Evolutionary conservation across 2,888 invertebrate species (phyloP), one percentile per base, ranked within the genome.

Genomic region (Cheiracanthium punctorium): DNA sequence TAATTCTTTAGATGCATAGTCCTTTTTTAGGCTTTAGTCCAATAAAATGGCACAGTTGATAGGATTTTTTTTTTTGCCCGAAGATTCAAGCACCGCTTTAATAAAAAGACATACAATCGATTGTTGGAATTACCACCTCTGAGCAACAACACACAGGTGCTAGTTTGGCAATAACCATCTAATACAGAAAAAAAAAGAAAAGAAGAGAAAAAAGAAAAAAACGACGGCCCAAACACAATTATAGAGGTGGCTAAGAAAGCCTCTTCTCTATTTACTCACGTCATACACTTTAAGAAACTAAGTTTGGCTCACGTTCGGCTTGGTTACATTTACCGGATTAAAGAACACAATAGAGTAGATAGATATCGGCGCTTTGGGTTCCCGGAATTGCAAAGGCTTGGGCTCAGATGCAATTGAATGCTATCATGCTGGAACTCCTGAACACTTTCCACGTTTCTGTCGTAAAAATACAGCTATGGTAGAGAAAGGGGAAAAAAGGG

Each of bases 241-340:
- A 85, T 85, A 79, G 84, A 85, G 79, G 73, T 67, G 74, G 74
- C 79, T 69, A 67, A 84, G 82, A 82, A 82, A 82, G 76, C 82
- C 82, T 84, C 80, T 72, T 84, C 72, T 43, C 84, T 79, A 85
- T 85, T 85, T 85, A 74, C 84, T 79, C 84, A 85, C 84, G 73
- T 80, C 79, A 85, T 85, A 85, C 84, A 85, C 84, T 85, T 85
- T 85, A 85, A 79, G 73, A 85, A 85, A 85, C 84, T 85, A 85
- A 85, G 84, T 85, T 85, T 85, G 67, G 84, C 72, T 72, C 84
- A 85, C 84, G 84, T 85, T 79, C 69, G 52, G 41, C 37, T 79
- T 74, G 84, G 79, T 85, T 85, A 85, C 84, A 85, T 85, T 85
- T 85, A 85, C 79, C 84, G 84, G 84, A 85, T 85, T 85, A 85